A percentile compares a stretch with the other conserved stretches of the same genome.
Conservation (phyloP, 2,888 invertebrate genomes). For the Chaetogeoica ovagalla region DNA sequence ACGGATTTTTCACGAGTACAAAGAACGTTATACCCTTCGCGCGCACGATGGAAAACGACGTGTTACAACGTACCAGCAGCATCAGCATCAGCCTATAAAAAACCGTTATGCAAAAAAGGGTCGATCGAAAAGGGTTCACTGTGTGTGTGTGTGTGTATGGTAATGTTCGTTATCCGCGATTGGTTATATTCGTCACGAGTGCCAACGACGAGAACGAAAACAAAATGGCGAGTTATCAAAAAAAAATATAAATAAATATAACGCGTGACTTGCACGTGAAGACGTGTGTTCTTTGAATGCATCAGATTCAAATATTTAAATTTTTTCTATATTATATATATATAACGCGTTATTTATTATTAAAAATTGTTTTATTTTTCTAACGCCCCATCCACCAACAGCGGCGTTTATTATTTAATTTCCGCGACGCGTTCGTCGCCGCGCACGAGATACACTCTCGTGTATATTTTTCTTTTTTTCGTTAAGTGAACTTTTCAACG, state of each 20-base stretch:
- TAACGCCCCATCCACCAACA: too few species aligned
- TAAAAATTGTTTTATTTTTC: too few species aligned
- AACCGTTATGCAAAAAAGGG: constrained; percentile 53
- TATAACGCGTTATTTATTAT: too few species aligned
- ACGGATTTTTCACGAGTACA: constrained; percentile 36
- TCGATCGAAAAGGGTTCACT: constrained; percentile 35
- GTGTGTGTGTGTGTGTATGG: not conserved
- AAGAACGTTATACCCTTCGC: constrained; percentile 3
- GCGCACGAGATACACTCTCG: too few species aligned
- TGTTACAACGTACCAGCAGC: too few species aligned
- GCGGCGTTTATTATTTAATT: too few species aligned
- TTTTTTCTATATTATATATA: not conserved
- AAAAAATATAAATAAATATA: not conserved
- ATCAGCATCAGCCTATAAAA: constrained; percentile 31
- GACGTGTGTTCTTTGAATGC: too few species aligned
- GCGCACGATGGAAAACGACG: not conserved
- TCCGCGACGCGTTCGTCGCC: too few species aligned
- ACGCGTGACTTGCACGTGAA: not conserved
- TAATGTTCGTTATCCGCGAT: constrained; percentile 41
- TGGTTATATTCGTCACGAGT: constrained; percentile 21
- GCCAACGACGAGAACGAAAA: not conserved
- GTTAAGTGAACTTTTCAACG: constrained; percentile 40
- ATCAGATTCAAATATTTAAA: not conserved
- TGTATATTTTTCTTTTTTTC: too few species aligned
- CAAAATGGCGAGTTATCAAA: constrained; percentile 36